These are phyloP conservation scores for Creontiades dilutus DNA, from an alignment of 2,888 invertebrate species.

Conservation along the genomic window DNA sequence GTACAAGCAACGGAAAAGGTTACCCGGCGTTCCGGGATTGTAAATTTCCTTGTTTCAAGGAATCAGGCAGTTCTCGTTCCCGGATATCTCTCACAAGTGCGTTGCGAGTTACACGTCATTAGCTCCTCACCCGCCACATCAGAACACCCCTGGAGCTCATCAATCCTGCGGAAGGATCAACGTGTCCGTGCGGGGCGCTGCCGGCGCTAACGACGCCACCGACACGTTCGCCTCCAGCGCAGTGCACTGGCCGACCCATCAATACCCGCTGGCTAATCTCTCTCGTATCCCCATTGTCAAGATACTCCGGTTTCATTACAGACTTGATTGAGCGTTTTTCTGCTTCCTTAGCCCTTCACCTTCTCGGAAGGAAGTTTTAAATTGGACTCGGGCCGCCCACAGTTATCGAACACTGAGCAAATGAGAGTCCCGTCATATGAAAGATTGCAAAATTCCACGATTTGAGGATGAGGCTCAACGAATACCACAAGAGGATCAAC, in stretches of 20 bases:
- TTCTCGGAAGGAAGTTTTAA: background rate
- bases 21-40: too few species aligned
- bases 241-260: slow-evolving; percentile 24
- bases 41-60: too few species aligned
- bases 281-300: slow-evolving; percentile 58
- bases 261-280: slow-evolving; percentile 55
- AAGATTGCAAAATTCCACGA: too few species aligned
- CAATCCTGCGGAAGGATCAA: slow-evolving; percentile 48
- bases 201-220: background rate
- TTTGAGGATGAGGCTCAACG: too few species aligned
- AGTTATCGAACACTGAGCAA: too few species aligned
- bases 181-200: slow-evolving; percentile 6
- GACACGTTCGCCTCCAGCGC: slow-evolving; percentile 5
- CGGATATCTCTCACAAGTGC: background rate
- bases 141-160: slow-evolving; percentile 16
- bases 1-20: too few species aligned
- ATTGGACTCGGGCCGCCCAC: background rate
- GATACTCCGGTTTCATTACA: slow-evolving; percentile 56
- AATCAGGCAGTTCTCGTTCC: background rate
- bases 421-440: too few species aligned
- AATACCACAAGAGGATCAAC: too few species aligned
- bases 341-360: slow-evolving; percentile 43
- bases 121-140: slow-evolving; percentile 15
- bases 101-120: slow-evolving; percentile 48
- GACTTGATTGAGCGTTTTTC: slow-evolving; percentile 59